Evolutionary conservation across 2,113 vertebrate genomes (phyloP), one percentile per base, ranked within the genome.

Genomic region (Caracal caracal): DNA sequence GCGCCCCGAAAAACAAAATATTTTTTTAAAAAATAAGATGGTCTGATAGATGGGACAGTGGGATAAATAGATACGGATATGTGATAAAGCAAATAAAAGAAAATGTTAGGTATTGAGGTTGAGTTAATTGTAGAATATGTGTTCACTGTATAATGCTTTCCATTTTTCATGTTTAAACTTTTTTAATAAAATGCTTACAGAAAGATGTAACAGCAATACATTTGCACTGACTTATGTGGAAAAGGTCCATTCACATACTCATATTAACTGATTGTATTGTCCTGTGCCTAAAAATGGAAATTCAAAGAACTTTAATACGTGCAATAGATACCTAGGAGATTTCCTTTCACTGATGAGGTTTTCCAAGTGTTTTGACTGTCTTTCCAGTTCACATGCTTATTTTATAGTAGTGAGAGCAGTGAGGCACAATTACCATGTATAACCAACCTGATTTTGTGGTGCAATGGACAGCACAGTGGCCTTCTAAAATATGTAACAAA

Each of bases 361-460:
- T 96, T 84, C 89, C 91, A 88, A 93, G 65, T 75, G 22, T 90
- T 59, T 82, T 68, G 17, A 43, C 47, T 68, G 24, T 82, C 96
- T 89, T 95, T 88, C 51, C 15, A 89, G 51, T 81, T 88, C 80
- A 87, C 3, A 78, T 66, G 22, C 5, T 71, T 93, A 4, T 94
- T 93, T 90, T 68, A 86, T 22, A 90, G 68, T 82, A 90, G 63
- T 79, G 22, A 79, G 37, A 89, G 73, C 56, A 90, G 12, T 40
- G 10, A 94, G 33, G 24, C 26, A 92, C 12, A 94, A 93, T 79
- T 97, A 93, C 95, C 95, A 98, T 56, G 35, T 73, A 91, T 93
- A 95, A 96, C 35, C 47, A 95, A 91, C 40, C 40, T 76, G 40
- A 13, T 26, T 24, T 37, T 73, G 37, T 43, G 71, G 71, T 73